These are phyloP conservation scores for Drosophila fulvimacula DNA, from an alignment of 2,888 invertebrate genomes.

Conservation along the genomic window DNA sequence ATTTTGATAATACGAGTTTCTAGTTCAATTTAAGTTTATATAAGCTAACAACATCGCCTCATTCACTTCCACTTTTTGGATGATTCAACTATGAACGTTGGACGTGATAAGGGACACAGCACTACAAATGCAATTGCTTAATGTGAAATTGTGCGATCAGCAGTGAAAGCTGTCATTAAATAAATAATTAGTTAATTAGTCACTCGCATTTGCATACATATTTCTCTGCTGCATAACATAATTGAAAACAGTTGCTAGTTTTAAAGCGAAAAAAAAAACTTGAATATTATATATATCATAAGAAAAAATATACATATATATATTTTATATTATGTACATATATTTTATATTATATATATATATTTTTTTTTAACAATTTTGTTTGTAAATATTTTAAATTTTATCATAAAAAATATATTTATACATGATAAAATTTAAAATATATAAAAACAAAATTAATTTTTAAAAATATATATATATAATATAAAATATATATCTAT, in stretches of 20 bases:
- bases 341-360: too few relatives aligned
- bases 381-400: too few relatives aligned
- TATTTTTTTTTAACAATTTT: too few relatives aligned
- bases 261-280: constrained; percentile 8
- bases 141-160: constrained; percentile 15
- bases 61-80: background rate
- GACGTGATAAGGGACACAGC: constrained; percentile 44
- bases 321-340: too few relatives aligned
- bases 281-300: background rate
- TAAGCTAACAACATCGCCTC: background rate
- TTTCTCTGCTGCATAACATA: constrained; percentile 15
- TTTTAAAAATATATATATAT: too few relatives aligned
- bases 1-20: background rate
- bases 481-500: too few relatives aligned
- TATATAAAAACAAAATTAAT: too few relatives aligned
- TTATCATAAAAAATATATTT: too few relatives aligned
- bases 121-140: constrained; percentile 21
- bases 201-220: constrained; percentile 11
- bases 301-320: too few relatives aligned
- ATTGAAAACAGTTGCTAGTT: constrained; percentile 28
- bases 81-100: constrained; percentile 41
- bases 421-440: too few relatives aligned
- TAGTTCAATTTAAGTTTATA: constrained; percentile 1
- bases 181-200: constrained; percentile 34
- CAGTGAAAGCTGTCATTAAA: constrained; percentile 46